Base-by-base conservation (phyloP, 2,888 invertebrate genomes). In the Trissolcus brochymenae region DNA sequence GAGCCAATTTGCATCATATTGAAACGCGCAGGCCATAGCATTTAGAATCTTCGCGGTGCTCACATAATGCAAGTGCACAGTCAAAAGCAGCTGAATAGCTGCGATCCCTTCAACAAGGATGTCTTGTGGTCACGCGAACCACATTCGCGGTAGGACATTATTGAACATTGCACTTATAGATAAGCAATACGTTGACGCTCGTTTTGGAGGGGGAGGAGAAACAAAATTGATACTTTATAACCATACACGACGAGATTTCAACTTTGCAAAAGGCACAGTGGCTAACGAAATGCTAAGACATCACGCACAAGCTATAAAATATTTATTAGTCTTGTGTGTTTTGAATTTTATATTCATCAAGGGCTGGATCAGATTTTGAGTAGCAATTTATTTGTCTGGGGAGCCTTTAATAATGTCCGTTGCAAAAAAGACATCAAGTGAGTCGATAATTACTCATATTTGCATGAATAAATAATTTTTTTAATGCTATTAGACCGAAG, bases 141-240 rank as follows among this genome's bases (percentile, higher is more conserved):
- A 64, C 76, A 65, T 81, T 81, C 70, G 79, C 79, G 76, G 71
- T 79, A 80, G 81, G 76, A 82, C 80, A 82, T 84, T 83, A 83
- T 83, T 80, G 83, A 81, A 82, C 84, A 82, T 83, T 81, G 82
- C 81, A 82, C 81, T 84, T 82, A 84, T 83, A 83, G 83, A 84
- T 84, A 83, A 82, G 83, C 83, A 76, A 79, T 78, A 73, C 61
- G 66, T 73, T 66, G 60, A 61, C 43, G 65, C 66, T 70, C 66
- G 66, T 70, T 76, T 70, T 65, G 25, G 55, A 55, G 40, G 46
- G 46, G 46, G 46, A 16, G 11, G 6, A 14, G 11, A 1, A 14
- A 41, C 62, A 62, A 68, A 68, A 75, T 21, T 50, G 46, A 70
- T 68, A 61, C 53, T 70, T 51, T 74, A 73, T 53, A 68, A 64